A percentile compares a stretch with the other conserved stretches of the same genome.
phyloP scores from a whole-genome alignment of 1,140 invertebrate species.

The Globodera ellingtonae region DNA sequence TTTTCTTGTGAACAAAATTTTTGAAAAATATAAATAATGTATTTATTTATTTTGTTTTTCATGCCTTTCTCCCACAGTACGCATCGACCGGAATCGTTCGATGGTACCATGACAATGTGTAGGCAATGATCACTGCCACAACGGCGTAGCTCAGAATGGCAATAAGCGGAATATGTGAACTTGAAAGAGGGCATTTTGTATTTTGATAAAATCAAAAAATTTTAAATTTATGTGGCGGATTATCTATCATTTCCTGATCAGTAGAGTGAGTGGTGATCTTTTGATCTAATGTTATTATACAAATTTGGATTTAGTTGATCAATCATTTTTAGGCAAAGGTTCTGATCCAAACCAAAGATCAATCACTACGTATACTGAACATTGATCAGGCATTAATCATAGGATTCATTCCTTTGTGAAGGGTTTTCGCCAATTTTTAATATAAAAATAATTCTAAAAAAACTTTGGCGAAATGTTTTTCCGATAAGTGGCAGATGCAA shows the following conservation, averaged over 20 bases:
- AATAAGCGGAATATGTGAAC: conserved; percentile 24
- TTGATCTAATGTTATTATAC: too few species aligned
- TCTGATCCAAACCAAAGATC: too few species aligned
- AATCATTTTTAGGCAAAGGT: too few species aligned
- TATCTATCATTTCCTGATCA: too few species aligned
- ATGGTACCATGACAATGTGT: conserved; percentile 34
- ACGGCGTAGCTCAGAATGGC: conserved; percentile 35
- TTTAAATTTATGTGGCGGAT: too few species aligned
- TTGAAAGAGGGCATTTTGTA: conserved; percentile 5
- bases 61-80: conserved; percentile 45
- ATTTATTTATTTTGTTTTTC: background rate
- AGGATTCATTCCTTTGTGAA: background rate
- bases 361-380: too few species aligned
- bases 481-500: conserved; percentile 41
- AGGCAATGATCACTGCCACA: conserved; percentile 32
- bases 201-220: conserved; percentile 1
- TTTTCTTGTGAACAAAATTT: conserved; percentile 23
- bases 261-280: too few species aligned
- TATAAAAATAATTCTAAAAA: background rate
- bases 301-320: too few species aligned
- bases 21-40: background rate
- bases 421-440: background rate
- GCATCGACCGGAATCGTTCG: conserved; percentile 17
- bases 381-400: too few species aligned
- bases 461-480: conserved; percentile 33